Evolutionary conservation across 1,140 invertebrate genomes (phyloP), one percentile per base, ranked within the genome.

Genomic region (Euglossa dilemma): DNA sequence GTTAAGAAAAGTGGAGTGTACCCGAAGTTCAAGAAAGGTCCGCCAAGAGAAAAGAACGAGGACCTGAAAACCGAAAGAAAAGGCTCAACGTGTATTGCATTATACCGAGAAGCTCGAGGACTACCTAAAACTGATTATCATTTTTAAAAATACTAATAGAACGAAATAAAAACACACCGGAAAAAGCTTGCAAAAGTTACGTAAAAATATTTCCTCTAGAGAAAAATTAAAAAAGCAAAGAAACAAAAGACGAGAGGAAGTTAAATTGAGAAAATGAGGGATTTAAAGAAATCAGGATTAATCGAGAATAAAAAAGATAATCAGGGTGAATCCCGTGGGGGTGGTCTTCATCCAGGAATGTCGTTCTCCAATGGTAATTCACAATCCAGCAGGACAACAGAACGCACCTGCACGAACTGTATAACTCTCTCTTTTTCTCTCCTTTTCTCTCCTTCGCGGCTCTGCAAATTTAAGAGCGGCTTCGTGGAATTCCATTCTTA

Each of bases 401-500:
- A 52, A 52, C 25, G 23, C 69, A 73, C 59, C 57, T 73, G 71
- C 63, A n/a, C 50, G 18, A 69, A n/a, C 28, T 47, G 25, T 28
- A 18, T 43, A 16, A 23, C 11, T 47, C 43, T 25, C 23, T 45
- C 14, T 47, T 23, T 45, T 47, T 18, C 18, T 67, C 45, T 67
- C 66, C 66, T 47, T 43, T 73, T 45, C 71, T 57, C 56, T 73
- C 52, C 75, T 54, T 28, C 36, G 12, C 56, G 43, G 64, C 28
- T 80, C 70, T 28, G 74, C 66, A 77, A 82, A 83, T 83, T 83
- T 61, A 77, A 83, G 61, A 83, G 28, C 74, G 47, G 64, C 64
- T 81, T 81, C 72, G 71, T 50, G 63, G 80, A 81, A 81, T 81
- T 81, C 80, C 80, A 66, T 74, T 81, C 80, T 81, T 75, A 81